phyloP scores from a whole-genome alignment of 2,797 vertebrate species.

The Hydrolagus colliei region DNA sequence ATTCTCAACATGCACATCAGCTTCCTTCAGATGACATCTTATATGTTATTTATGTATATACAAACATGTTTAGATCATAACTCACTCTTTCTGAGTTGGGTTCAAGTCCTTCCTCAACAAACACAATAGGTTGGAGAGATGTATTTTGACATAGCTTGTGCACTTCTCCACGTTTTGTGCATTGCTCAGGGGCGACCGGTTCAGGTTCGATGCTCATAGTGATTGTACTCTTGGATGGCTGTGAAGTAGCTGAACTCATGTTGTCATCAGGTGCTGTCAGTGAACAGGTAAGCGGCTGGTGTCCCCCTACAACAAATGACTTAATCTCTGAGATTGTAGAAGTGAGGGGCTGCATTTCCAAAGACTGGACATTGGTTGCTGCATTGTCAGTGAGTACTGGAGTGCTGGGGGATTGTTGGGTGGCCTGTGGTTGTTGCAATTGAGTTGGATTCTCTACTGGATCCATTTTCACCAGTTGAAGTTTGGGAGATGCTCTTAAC shows the following conservation, averaged over 20 bases:
- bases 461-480: slow-evolving; percentile 51
- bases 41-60: not conserved
- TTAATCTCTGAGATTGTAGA: slow-evolving; percentile 47
- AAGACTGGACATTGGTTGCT: slow-evolving; percentile 40
- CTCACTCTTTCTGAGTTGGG: slow-evolving; percentile 37
- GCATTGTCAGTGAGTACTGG: slow-evolving; percentile 35
- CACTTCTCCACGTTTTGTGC: slow-evolving; percentile 38
- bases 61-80: not conserved
- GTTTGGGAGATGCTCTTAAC: slow-evolving; percentile 48
- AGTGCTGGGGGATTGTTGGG: slow-evolving; percentile 41
- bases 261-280: slow-evolving; percentile 46
- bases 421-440: slow-evolving; percentile 42
- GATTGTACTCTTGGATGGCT: slow-evolving; percentile 39
- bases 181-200: slow-evolving; percentile 38
- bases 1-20: not conserved
- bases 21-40: not conserved
- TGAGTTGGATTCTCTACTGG: slow-evolving; percentile 47
- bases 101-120: slow-evolving; percentile 45
- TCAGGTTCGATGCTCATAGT: slow-evolving; percentile 38
- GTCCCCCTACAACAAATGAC: slow-evolving; percentile 44
- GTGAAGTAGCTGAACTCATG: slow-evolving; percentile 40
- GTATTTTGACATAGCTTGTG: slow-evolving; percentile 24
- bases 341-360: slow-evolving; percentile 46
- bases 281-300: slow-evolving; percentile 44
- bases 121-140: slow-evolving; percentile 37